Evolutionary conservation across 2,888 invertebrate species (phyloP), one percentile per base, ranked within the genome.

Genomic region (Drosophila antonietae): DNA sequence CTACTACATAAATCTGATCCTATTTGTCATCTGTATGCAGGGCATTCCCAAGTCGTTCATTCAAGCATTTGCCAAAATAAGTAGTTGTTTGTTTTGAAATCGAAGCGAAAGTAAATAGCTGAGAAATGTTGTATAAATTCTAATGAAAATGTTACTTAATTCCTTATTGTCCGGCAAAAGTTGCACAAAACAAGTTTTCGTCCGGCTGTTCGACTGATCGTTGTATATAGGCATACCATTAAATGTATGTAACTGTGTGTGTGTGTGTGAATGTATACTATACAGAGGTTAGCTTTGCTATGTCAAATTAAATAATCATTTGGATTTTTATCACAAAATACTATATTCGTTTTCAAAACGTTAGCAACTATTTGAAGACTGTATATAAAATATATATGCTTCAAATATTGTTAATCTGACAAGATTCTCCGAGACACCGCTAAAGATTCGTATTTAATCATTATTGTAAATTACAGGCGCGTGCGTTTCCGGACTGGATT

Each of bases 161-260:
- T 81, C 73, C 56, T 64, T 44, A 58, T 68, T 75, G 31, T 61
- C 55, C 55, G 65, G 59, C 64, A 72, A 79, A 79, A 49, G 20
- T 47, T 61, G 18, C 33, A n/a, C 35, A 43, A 61, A 78, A 80
- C 73, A 56, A 75, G 83, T 80, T 83, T 75, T 63, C 61, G 31
- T 39, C 28, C 43, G 37, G 28, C 46, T 78, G 52, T 44, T 66
- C 28, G 57, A 56, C 46, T 52, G 47, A 66, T 66, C 18, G 46
- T 28, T 61, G 39, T 35, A 51, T 6, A 49, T 39, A 39, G 18
- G 23, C 6, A 33, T 12, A 51, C 7, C 12, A 15, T 5, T 33
- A 18, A 12, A 12, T n/a, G 10, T n/a, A 12, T 49, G 1, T 51
- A 9, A 2, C 23, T 23, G 23, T 23, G 23, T 23, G 23, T 10